Evolutionary conservation across 2,888 invertebrate genomes (phyloP).

Genomic region (Exocentrus adspersus): DNA sequence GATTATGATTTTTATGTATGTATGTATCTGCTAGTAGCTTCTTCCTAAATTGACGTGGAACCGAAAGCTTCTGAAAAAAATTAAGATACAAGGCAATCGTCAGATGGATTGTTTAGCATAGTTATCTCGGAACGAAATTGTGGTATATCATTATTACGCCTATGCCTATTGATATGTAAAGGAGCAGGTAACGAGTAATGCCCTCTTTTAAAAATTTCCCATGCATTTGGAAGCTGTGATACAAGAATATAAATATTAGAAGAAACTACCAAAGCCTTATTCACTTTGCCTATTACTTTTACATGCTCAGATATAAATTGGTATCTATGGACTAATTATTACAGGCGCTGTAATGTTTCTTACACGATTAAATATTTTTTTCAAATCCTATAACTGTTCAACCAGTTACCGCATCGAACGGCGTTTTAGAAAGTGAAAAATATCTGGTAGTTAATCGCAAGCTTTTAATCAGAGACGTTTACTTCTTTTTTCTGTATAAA

Average conservation of each 20-base stretch:
- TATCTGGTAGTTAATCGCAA: background rate
- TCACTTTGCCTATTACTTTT: no score
- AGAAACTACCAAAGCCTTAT: no score
- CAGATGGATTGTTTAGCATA: constrained; percentile 12
- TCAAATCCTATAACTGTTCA: background rate
- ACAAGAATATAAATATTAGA: no score
- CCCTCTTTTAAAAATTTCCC: no score
- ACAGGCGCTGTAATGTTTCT: no score
- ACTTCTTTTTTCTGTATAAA: background rate
- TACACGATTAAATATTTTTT: no score
- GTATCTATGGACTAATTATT: no score
- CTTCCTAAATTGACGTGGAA: constrained; percentile 20
- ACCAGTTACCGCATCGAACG: background rate
- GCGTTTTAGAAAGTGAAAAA: background rate
- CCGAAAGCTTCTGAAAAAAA: constrained; percentile 7
- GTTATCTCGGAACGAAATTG: background rate
- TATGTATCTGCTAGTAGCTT: background rate
- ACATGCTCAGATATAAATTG: no score
- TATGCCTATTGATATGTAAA: background rate
- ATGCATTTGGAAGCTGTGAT: no score
- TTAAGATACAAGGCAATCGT: constrained; percentile 2
- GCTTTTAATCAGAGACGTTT: constrained; percentile 2
- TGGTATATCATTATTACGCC: background rate
- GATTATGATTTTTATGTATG: constrained; percentile 12
- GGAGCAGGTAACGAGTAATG: no score